These are phyloP conservation scores for Burhinus bistriatus DNA, from an alignment of 2,113 vertebrate species.

Conservation along the genomic window DNA sequence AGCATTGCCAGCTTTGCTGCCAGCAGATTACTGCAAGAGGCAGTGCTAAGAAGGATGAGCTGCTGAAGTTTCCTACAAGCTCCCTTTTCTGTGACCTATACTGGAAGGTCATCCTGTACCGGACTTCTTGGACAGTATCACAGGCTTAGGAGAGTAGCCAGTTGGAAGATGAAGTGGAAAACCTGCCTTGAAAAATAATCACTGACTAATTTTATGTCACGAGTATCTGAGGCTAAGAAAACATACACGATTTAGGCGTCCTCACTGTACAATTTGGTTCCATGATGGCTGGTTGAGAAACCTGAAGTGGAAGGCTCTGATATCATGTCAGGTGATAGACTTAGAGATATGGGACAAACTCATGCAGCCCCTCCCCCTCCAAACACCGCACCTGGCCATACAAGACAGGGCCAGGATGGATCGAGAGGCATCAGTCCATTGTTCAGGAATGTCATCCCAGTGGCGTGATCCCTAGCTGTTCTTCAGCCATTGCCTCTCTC, in stretches of 20 bases:
- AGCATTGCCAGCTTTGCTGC: background rate
- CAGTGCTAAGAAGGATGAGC: constrained; percentile 15
- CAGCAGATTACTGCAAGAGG: background rate
- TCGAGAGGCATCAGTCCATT: background rate
- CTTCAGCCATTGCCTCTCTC: background rate
- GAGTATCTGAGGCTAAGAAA: constrained; percentile 32
- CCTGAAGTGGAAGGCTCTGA: background rate
- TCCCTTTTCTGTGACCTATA: constrained; percentile 48
- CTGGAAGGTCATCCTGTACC: constrained; percentile 39
- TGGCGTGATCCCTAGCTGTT: background rate
- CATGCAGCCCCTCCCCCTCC: background rate
- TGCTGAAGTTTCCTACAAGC: constrained; percentile 38
- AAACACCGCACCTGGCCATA: background rate
- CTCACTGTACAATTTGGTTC: background rate
- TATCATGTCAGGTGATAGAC: background rate
- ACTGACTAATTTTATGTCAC: constrained; percentile 52
- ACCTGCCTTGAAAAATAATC: constrained; percentile 49
- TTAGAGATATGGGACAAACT: background rate
- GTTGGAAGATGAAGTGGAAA: constrained; percentile 60
- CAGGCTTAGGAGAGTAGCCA: constrained; percentile 44
- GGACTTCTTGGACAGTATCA: constrained; percentile 40
- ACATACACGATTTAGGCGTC: background rate
- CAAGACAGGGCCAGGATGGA: background rate
- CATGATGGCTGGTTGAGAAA: background rate
- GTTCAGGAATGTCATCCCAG: background rate